Percentiles rank a stretch among this genome's conserved stretches.
Evolutionary conservation across 2,888 invertebrate species (phyloP).

Genomic region (Erebia aethiops): DNA sequence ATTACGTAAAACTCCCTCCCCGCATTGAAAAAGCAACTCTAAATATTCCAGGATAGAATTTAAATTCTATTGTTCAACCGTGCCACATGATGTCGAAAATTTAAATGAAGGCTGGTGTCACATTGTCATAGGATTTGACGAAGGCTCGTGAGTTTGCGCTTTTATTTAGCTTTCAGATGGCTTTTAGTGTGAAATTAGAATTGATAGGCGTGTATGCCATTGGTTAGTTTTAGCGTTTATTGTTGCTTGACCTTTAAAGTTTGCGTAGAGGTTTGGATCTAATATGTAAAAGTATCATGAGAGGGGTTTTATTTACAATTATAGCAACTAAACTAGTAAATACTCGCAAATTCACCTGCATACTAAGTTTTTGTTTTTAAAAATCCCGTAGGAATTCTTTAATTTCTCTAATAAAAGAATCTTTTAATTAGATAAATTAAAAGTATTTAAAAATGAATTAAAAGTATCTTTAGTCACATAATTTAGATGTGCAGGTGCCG

Average conservation of each 20-base stretch:
- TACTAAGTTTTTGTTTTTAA: no score
- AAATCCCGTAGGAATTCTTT: no score
- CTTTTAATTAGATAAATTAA: no score
- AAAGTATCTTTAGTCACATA: no score
- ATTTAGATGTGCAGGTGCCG: no score
- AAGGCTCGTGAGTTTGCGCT: conserved; percentile 13
- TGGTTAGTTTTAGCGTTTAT: neutral
- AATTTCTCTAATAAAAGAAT: no score
- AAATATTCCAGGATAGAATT: neutral
- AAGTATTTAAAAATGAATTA: no score
- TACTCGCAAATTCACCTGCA: no score
- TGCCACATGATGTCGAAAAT: conserved; percentile 4
- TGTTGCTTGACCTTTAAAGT: neutral
- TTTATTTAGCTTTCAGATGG: neutral
- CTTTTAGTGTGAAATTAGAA: conserved; percentile 1
- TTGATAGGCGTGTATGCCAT: neutral
- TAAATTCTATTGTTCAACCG: neutral
- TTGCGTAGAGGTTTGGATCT: neutral
- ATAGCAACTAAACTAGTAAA: no score
- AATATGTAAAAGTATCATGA: neutral
- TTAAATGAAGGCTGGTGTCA: conserved; percentile 17
- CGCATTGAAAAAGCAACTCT: neutral
- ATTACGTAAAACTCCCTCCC: neutral
- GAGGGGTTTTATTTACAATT: neutral
- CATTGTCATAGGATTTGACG: conserved; percentile 21